Conservation (phyloP, 1,140 invertebrate species). For the Pogonomyrmex barbatus region DNA sequence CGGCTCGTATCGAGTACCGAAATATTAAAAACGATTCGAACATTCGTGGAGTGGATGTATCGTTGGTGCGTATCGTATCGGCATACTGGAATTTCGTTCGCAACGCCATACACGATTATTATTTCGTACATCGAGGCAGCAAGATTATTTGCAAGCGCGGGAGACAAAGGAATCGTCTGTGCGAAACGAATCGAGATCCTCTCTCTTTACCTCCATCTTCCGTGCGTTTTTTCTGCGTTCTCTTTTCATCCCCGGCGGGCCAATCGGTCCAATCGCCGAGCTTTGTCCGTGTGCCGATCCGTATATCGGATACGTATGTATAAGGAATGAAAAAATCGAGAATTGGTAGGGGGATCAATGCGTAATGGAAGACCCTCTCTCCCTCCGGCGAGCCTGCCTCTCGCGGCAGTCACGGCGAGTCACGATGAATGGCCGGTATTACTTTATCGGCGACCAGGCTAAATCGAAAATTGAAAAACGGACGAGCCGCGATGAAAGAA, state of each 20-base stretch:
- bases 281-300: conserved; percentile 61
- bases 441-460: conserved; percentile 69
- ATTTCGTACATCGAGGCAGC: conserved; percentile 37
- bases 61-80: conserved; percentile 11
- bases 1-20: not conserved
- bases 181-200: conserved; percentile 65
- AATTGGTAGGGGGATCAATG: conserved; percentile 66
- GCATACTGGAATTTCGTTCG: conserved; percentile 27
- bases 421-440: conserved; percentile 71
- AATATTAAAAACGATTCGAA: conserved; percentile 51
- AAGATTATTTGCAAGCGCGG: conserved; percentile 66
- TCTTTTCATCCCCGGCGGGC: conserved; percentile 27
- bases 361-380: conserved; percentile 67
- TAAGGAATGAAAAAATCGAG: conserved; percentile 64
- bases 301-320: conserved; percentile 63
- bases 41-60: conserved; percentile 9
- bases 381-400: conserved; percentile 23
- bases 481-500: conserved; percentile 54
- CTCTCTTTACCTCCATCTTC: conserved; percentile 18
- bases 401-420: conserved; percentile 38
- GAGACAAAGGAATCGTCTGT: conserved; percentile 51
- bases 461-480: conserved; percentile 75
- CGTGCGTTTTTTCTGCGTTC: conserved; percentile 28
- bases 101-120: conserved; percentile 16
- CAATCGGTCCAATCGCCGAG: conserved; percentile 69